These are phyloP conservation scores for Carcina quercana DNA, from an alignment of 2,888 invertebrate species.

Conservation along the genomic window DNA sequence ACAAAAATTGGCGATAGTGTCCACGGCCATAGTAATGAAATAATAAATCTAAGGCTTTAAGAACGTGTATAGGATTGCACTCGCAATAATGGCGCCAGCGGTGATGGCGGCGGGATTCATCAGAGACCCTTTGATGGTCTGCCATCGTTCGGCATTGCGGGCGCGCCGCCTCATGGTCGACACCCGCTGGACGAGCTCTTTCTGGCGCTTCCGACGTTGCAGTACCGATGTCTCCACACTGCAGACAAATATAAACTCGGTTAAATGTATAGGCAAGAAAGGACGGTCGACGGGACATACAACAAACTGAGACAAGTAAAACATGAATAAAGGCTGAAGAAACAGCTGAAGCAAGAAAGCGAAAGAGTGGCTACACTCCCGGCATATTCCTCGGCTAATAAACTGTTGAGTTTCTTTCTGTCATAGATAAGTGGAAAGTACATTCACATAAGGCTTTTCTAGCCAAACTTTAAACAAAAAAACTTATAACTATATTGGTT, in stretches of 20 bases:
- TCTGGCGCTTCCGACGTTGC: slow-evolving; percentile 38
- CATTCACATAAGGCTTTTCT: too few relatives aligned
- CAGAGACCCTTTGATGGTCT: slow-evolving; percentile 85
- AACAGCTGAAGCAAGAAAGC: neutral
- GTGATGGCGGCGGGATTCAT: slow-evolving; percentile 83
- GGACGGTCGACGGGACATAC: too few relatives aligned
- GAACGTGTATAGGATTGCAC: slow-evolving; percentile 77
- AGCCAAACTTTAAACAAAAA: too few relatives aligned
- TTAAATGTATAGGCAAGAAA: too few relatives aligned
- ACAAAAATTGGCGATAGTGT: neutral
- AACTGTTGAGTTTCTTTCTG: neutral
- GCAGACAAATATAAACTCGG: slow-evolving; percentile 9
- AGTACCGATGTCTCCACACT: slow-evolving; percentile 24
- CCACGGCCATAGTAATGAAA: neutral
- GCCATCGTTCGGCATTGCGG: slow-evolving; percentile 81
- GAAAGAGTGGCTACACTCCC: neutral
- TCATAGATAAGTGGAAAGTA: neutral
- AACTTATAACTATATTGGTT: too few relatives aligned
- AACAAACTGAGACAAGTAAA: neutral
- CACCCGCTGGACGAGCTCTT: slow-evolving; percentile 46
- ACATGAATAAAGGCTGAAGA: neutral
- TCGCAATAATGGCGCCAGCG: slow-evolving; percentile 79
- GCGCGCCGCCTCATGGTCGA: slow-evolving; percentile 78
- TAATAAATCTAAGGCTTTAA: slow-evolving; percentile 61
- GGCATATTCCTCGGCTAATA: neutral